Conservation (phyloP, 2,797 vertebrate genomes). For the Eulemur mongoz region DNA sequence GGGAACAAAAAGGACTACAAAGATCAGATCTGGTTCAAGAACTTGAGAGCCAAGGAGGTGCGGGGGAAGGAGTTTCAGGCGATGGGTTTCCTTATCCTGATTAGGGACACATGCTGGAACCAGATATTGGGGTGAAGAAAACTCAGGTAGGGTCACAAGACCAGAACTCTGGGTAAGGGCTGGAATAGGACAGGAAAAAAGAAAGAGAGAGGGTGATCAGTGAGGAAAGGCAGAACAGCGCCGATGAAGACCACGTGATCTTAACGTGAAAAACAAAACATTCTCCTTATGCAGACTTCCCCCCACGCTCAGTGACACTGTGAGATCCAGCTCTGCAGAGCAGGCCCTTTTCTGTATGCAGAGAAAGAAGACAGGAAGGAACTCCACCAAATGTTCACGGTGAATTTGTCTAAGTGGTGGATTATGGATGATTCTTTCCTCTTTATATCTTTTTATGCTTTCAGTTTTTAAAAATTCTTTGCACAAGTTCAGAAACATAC, state of each 20-base stretch:
- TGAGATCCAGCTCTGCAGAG: background rate
- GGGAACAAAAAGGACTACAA: background rate
- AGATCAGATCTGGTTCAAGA: background rate
- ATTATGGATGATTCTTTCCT: background rate
- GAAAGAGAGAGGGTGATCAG: background rate
- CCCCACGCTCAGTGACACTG: background rate
- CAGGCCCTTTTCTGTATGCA: background rate
- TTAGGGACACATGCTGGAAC: background rate
- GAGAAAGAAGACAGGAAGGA: background rate
- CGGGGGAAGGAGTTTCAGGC: background rate
- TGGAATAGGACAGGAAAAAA: background rate
- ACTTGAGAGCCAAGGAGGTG: background rate
- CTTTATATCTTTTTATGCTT: background rate
- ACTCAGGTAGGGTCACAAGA: background rate
- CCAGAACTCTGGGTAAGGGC: background rate
- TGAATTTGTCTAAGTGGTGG: background rate
- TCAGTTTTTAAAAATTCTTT: background rate
- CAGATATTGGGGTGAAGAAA: background rate
- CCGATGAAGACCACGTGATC: background rate
- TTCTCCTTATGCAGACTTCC: background rate
- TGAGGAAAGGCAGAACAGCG: background rate
- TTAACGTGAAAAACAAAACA: background rate
- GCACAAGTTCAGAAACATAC: background rate
- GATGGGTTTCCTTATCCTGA: background rate
- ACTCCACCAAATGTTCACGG: background rate